These are phyloP conservation scores for Hesperophylax magnus DNA, from an alignment of 1,140 invertebrate species.

Conservation along the genomic window DNA sequence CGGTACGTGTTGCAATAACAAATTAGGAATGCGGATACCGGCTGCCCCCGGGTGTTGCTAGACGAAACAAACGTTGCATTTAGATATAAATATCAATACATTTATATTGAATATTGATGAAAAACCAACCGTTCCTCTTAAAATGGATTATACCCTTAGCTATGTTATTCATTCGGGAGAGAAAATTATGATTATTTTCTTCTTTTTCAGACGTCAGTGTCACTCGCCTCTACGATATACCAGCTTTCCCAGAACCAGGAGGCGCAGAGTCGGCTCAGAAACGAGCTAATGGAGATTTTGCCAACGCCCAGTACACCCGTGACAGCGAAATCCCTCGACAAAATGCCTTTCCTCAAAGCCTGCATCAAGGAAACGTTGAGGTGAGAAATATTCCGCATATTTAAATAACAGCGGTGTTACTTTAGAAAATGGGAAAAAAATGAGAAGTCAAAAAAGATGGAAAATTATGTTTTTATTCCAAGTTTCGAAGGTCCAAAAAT, in stretches of 20 bases:
- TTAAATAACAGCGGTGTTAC: too few relatives aligned
- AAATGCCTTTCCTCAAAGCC: constrained; percentile 85
- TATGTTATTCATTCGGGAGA: too few relatives aligned
- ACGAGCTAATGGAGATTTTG: constrained; percentile 79
- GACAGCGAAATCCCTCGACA: constrained; percentile 77
- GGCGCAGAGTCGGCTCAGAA: constrained; percentile 79
- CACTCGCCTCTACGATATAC: constrained; percentile 84
- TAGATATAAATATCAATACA: not conserved
- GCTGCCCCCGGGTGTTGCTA: not conserved
- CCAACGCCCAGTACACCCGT: constrained; percentile 71
- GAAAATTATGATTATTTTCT: too few relatives aligned
- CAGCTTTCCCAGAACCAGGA: constrained; percentile 83
- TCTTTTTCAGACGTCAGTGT: constrained; percentile 79
- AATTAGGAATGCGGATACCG: constrained; percentile 20
- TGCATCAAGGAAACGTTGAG: constrained; percentile 92
- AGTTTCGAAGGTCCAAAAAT: too few relatives aligned
- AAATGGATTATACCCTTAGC: too few relatives aligned
- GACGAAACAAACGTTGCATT: not conserved
- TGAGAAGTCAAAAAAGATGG: too few relatives aligned
- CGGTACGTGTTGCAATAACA: constrained; percentile 1
- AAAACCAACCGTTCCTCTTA: too few relatives aligned
- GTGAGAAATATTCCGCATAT: constrained; percentile 65
- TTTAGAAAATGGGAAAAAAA: too few relatives aligned
- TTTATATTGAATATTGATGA: not conserved
- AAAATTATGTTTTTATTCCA: too few relatives aligned